Evolutionary conservation across 2,888 invertebrate genomes (phyloP).

Genomic region (Eudemis profundana): DNA sequence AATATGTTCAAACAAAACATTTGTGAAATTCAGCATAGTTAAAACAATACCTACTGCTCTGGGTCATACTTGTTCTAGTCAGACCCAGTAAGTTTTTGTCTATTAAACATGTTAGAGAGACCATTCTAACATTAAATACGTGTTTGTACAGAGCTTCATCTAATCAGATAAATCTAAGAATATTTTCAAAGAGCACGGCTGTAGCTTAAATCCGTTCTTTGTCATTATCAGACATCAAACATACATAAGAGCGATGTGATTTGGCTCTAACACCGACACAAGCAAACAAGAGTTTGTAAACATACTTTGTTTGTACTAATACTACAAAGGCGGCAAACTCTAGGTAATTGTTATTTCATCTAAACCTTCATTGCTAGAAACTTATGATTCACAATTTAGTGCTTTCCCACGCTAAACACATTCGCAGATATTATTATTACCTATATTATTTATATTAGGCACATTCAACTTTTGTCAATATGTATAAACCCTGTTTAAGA

Average conservation of each 20-base stretch:
- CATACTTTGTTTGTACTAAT: constrained; percentile 9
- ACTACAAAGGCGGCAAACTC: not conserved
- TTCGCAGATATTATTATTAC: not conserved
- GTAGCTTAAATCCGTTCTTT: not conserved
- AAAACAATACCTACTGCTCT: too few relatives aligned
- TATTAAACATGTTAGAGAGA: not conserved
- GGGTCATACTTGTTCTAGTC: too few relatives aligned
- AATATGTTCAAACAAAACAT: too few relatives aligned
- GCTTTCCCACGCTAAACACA: constrained; percentile 1
- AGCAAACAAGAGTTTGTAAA: constrained; percentile 8
- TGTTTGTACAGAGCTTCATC: not conserved
- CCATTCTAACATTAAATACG: not conserved
- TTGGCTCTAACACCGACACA: not conserved
- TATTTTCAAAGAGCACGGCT: not conserved
- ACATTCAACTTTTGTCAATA: not conserved
- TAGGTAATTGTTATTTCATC: not conserved
- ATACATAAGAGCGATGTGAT: constrained; percentile 11
- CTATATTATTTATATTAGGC: not conserved
- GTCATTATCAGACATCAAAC: constrained; percentile 9
- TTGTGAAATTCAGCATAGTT: too few relatives aligned
- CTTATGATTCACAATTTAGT: not conserved
- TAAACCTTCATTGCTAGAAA: constrained; percentile 1
- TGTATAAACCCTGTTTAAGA: constrained; percentile 13
- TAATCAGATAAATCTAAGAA: not conserved
- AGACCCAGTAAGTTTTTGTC: not conserved